Conservation (phyloP, 30 jellyfish, hydroid and myxozoan species). For the Cassiopea xamachana region DNA sequence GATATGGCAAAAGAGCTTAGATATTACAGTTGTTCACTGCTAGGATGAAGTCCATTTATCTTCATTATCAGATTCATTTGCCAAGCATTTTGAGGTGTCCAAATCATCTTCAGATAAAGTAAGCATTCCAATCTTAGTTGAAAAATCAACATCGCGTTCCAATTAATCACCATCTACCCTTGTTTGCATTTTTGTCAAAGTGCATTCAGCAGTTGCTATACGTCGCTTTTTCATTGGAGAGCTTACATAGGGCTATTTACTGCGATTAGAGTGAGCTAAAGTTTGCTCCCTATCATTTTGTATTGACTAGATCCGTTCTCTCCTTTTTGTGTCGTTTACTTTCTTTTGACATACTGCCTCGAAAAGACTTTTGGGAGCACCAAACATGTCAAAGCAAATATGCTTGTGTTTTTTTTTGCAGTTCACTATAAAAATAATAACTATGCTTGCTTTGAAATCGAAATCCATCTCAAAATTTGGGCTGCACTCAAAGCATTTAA, state of each 20-base stretch:
- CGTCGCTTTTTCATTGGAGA: too few relatives aligned
- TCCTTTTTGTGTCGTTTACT: not conserved
- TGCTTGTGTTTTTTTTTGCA: not conserved
- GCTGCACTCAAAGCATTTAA: conserved; percentile 32
- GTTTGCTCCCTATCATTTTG: not conserved
- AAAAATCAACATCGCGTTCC: too few relatives aligned
- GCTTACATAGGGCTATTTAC: too few relatives aligned
- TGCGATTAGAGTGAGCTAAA: not conserved
- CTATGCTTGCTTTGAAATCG: conserved; percentile 5
- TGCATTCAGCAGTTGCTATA: too few relatives aligned
- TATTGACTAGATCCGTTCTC: not conserved
- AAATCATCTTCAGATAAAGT: too few relatives aligned
- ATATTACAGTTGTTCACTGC: not conserved
- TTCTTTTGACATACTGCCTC: conserved; percentile 1
- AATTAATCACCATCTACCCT: too few relatives aligned
- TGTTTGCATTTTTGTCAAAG: too few relatives aligned
- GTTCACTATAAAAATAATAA: not conserved
- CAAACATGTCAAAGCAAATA: not conserved
- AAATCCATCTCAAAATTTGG: conserved; percentile 4
- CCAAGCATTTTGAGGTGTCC: too few relatives aligned
- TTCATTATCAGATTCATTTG: too few relatives aligned
- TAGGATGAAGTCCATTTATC: too few relatives aligned
- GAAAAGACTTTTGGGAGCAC: conserved; percentile 17
- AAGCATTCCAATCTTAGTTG: too few relatives aligned
- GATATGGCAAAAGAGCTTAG: not conserved